Percentiles rank a stretch among this genome's conserved stretches.
These are phyloP conservation scores for Hoplostethus atlanticus DNA, from an alignment of 2,797 vertebrate genomes.

Conservation along the genomic window DNA sequence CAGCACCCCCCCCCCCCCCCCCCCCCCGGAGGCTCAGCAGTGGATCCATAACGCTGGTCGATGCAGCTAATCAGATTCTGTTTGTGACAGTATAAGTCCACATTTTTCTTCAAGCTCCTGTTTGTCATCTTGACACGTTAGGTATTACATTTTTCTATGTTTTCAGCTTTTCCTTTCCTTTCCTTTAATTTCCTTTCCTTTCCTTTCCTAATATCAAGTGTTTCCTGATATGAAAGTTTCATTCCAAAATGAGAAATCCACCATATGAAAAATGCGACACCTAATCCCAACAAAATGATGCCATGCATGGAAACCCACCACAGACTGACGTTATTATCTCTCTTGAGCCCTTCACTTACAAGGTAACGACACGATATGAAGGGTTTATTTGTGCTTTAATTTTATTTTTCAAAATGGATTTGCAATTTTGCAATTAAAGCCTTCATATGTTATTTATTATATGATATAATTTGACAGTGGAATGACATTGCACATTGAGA, in stretches of 20 bases:
- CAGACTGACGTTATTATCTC: not conserved
- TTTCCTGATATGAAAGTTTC: not conserved
- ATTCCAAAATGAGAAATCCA: not conserved
- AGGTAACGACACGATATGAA: not conserved
- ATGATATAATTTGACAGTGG: constrained; percentile 13
- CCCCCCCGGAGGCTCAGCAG: too few relatives aligned
- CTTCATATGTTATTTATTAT: constrained; percentile 37
- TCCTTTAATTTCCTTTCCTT: not conserved
- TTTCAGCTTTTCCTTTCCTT: too few relatives aligned
- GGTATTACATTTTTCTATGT: too few relatives aligned
- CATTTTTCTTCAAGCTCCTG: not conserved
- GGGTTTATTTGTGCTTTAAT: constrained; percentile 3
- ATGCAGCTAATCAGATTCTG: too few relatives aligned
- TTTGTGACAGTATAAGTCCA: too few relatives aligned
- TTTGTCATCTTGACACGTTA: not conserved
- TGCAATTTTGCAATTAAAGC: not conserved
- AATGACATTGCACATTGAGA: constrained; percentile 24
- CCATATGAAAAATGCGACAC: constrained; percentile 10
- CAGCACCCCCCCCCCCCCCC: too few relatives aligned
- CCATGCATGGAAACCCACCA: not conserved
- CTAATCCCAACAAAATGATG: not conserved
- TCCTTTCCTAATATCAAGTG: not conserved
- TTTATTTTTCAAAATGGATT: not conserved
- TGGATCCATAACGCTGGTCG: too few relatives aligned
- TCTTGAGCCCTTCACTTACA: not conserved